phyloP scores from a whole-genome alignment of 2,888 invertebrate species.

The Epinotia brunnichana region DNA sequence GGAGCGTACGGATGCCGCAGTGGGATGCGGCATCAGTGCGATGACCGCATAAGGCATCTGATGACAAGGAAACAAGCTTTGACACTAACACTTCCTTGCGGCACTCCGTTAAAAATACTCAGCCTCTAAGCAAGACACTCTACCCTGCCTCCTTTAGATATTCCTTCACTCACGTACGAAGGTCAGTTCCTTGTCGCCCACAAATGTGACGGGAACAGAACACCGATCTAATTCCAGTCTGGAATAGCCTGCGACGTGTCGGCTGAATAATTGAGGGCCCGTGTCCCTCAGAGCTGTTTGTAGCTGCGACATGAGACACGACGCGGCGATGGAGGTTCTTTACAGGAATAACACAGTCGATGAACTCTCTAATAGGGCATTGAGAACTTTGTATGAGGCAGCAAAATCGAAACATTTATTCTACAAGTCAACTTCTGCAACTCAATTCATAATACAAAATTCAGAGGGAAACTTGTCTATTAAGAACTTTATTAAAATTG shows the following conservation, averaged over 20 bases:
- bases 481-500: too few species aligned
- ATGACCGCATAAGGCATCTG: too few species aligned
- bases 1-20: too few species aligned
- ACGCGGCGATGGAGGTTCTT: neutral
- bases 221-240: constrained; percentile 37
- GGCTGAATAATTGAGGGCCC: constrained; percentile 41
- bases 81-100: too few species aligned
- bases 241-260: constrained; percentile 36
- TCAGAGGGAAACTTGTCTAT: too few species aligned
- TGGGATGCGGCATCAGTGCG: too few species aligned
- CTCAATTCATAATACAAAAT: too few species aligned
- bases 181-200: constrained; percentile 3
- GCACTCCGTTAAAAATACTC: neutral
- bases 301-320: constrained; percentile 14
- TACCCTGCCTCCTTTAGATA: too few species aligned
- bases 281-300: constrained; percentile 36
- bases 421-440: too few species aligned
- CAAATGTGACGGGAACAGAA: constrained; percentile 32
- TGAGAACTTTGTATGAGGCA: neutral
- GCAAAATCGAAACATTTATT: neutral
- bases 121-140: neutral
- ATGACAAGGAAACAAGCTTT: too few species aligned
- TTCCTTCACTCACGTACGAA: constrained; percentile 8
- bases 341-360: constrained; percentile 4
- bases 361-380: too few species aligned